These are phyloP conservation scores for Deladenus siricidicola DNA, from an alignment of 2,888 invertebrate genomes.

Conservation along the genomic window DNA sequence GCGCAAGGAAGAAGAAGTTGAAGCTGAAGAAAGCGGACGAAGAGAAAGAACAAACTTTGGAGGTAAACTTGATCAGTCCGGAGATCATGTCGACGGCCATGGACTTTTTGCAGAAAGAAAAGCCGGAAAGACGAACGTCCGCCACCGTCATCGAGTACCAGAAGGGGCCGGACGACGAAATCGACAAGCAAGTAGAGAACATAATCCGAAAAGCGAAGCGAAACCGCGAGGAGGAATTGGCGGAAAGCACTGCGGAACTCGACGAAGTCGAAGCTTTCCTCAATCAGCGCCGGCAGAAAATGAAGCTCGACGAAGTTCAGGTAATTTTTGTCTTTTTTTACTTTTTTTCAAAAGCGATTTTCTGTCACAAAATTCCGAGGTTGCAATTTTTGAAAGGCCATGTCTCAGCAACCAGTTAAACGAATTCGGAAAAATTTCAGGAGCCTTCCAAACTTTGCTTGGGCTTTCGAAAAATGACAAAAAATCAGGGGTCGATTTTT, in stretches of 20 bases:
- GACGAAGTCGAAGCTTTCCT: slow-evolving; percentile 23
- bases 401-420: no score
- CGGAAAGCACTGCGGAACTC: slow-evolving; percentile 15
- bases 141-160: slow-evolving; percentile 7
- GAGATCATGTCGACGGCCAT: background rate
- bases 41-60: slow-evolving; percentile 3
- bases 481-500: no score
- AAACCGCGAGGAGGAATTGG: slow-evolving; percentile 5
- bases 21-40: slow-evolving; percentile 12
- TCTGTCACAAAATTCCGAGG: no score
- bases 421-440: no score
- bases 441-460: no score
- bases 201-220: slow-evolving; percentile 11
- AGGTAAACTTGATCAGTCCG: slow-evolving; percentile 3
- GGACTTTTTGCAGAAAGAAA: background rate
- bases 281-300: slow-evolving; percentile 12
- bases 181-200: background rate
- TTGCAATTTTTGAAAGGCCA: no score
- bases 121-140: no score
- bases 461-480: no score
- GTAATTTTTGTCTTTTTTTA: background rate
- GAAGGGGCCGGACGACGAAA: background rate
- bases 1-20: slow-evolving; percentile 11
- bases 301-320: slow-evolving; percentile 13
- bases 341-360: no score